A percentile compares a stretch with the other conserved stretches of the same genome.
These are phyloP conservation scores for Galagoides demidoff DNA, from an alignment of 2,797 vertebrate genomes.

Conservation along the genomic window DNA sequence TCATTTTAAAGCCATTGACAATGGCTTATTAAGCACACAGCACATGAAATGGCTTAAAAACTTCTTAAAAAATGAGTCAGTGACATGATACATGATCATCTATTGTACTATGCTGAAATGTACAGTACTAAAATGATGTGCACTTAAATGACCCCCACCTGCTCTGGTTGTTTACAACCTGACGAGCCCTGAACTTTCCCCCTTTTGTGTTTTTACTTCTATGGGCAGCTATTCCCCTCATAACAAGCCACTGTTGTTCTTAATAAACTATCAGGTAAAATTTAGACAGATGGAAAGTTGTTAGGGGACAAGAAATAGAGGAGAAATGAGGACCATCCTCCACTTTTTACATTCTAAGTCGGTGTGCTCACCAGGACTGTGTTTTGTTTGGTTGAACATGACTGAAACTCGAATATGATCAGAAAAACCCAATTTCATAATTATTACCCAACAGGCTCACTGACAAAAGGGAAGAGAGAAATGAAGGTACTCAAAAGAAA, in stretches of 20 bases:
- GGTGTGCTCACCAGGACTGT: background rate
- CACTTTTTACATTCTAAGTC: slow-evolving; percentile 17
- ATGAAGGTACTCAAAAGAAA: background rate
- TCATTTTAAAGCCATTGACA: slow-evolving; percentile 36
- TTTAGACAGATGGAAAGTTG: slow-evolving; percentile 16
- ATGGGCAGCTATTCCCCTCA: background rate
- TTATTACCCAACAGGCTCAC: background rate
- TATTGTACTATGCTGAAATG: background rate
- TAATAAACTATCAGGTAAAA: slow-evolving; percentile 23
- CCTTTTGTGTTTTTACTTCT: slow-evolving; percentile 25
- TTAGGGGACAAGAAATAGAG: background rate
- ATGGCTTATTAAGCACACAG: background rate
- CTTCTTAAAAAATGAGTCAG: background rate
- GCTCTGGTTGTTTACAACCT: background rate
- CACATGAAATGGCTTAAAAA: background rate
- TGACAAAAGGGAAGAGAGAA: slow-evolving; percentile 25
- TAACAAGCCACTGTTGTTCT: background rate
- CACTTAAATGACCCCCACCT: background rate
- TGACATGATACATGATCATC: background rate
- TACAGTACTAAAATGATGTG: background rate
- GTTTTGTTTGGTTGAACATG: slow-evolving; percentile 1
- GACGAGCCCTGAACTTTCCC: background rate
- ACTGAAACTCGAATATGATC: slow-evolving; percentile 12
- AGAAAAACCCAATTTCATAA: background rate
- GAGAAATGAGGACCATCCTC: background rate